Evolutionary conservation across 2,888 invertebrate genomes (phyloP).

Genomic region (Azorinus chamasolen): DNA sequence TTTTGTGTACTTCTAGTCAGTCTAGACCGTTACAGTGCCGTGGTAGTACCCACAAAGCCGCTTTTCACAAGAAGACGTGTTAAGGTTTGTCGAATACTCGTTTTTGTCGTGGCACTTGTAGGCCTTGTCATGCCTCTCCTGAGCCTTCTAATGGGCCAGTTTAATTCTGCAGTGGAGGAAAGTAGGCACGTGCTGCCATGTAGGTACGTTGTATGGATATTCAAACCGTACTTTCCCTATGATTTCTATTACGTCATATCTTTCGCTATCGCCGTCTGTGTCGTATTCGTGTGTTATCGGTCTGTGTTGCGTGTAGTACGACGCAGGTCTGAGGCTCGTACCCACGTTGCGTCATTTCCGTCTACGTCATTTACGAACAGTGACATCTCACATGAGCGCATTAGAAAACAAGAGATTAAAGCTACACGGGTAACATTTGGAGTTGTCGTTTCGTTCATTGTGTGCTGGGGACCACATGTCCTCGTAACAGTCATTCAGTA

Average conservation of each 20-base stretch:
- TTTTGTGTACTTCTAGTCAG: slow-evolving; percentile 50
- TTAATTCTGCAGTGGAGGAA: not conserved
- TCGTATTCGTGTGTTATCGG: slow-evolving; percentile 39
- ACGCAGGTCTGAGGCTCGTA: slow-evolving; percentile 26
- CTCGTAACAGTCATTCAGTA: slow-evolving; percentile 51
- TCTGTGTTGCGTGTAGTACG: slow-evolving; percentile 49
- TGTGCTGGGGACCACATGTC: slow-evolving; percentile 61
- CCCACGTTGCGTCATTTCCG: slow-evolving; percentile 6
- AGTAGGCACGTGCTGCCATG: slow-evolving; percentile 37
- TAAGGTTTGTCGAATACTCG: slow-evolving; percentile 19
- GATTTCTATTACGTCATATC: slow-evolving; percentile 46
- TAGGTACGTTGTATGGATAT: slow-evolving; percentile 48
- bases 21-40: slow-evolving; percentile 54
- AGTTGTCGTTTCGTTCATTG: slow-evolving; percentile 50
- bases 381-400: slow-evolving; percentile 15
- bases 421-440: slow-evolving; percentile 54
- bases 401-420: slow-evolving; percentile 38
- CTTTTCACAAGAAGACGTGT: slow-evolving; percentile 31
- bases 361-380: not conserved
- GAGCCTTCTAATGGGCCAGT: slow-evolving; percentile 32
- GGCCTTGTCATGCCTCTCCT: slow-evolving; percentile 39
- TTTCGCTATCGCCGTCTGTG: slow-evolving; percentile 30
- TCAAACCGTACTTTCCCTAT: slow-evolving; percentile 49
- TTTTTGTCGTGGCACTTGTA: slow-evolving; percentile 26
- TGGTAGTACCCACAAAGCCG: slow-evolving; percentile 45